These are phyloP conservation scores for Actenoides lindsayi DNA, from an alignment of 2,113 vertebrate genomes.

Conservation along the genomic window DNA sequence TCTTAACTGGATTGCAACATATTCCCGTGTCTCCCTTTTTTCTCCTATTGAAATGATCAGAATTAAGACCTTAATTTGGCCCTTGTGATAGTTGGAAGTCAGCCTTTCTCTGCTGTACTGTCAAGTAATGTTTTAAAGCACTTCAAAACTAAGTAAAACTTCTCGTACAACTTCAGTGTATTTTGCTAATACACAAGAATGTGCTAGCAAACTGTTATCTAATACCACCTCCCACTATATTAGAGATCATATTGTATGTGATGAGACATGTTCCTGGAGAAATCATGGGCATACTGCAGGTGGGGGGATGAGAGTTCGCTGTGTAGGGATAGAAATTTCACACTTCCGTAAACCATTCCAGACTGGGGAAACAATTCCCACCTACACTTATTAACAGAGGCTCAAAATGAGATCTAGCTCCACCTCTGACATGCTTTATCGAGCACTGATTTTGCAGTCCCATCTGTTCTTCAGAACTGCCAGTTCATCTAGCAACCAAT, in stretches of 20 bases:
- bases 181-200: not conserved
- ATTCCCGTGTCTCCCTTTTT: not conserved
- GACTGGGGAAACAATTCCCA: not conserved
- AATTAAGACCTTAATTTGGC: not conserved
- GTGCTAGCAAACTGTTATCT: not conserved
- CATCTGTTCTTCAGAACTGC: slow-evolving; percentile 45
- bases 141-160: not conserved
- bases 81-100: not conserved
- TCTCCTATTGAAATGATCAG: not conserved
- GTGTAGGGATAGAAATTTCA: not conserved
- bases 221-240: not conserved
- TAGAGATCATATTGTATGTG: not conserved
- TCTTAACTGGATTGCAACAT: not conserved
- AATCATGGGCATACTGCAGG: not conserved
- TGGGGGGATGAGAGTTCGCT: not conserved
- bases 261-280: not conserved
- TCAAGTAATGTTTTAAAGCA: not conserved
- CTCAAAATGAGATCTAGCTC: not conserved
- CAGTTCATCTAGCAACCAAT: slow-evolving; percentile 20
- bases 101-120: not conserved
- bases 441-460: not conserved
- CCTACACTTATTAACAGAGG: not conserved
- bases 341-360: not conserved
- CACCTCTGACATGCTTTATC: slow-evolving; percentile 1
- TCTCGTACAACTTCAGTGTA: not conserved